phyloP scores from a whole-genome alignment of 2,888 invertebrate genomes.

The Globia sparganii region DNA sequence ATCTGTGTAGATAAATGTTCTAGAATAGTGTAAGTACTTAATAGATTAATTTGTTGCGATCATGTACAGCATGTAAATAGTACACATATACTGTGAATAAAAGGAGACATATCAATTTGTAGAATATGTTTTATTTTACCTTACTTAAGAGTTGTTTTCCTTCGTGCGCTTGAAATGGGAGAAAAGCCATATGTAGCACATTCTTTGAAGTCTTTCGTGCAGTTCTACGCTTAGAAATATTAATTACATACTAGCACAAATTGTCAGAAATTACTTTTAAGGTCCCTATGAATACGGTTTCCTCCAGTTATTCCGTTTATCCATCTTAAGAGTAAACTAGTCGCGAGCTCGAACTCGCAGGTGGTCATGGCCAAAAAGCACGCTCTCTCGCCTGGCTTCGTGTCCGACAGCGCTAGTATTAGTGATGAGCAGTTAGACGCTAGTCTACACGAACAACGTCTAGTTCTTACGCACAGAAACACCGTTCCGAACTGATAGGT shows the following conservation, averaged over 20 bases:
- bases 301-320: no score
- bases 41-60: constrained; percentile 77
- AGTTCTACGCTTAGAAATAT: constrained; percentile 9
- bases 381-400: no score
- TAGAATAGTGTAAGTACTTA: constrained; percentile 81
- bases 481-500: no score
- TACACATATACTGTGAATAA: constrained; percentile 88
- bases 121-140: constrained; percentile 74
- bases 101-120: constrained; percentile 90
- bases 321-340: no score
- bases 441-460: no score
- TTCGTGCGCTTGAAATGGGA: constrained; percentile 16
- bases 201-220: constrained; percentile 12
- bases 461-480: no score
- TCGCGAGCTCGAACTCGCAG: no score
- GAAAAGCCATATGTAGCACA: neutral
- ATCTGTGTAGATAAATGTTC: constrained; percentile 73
- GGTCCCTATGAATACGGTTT: neutral
- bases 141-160: constrained; percentile 20
- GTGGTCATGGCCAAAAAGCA: no score
- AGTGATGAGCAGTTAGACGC: no score
- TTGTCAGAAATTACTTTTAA: neutral
- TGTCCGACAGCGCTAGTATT: no score
- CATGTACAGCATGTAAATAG: constrained; percentile 86
- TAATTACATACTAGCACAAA: neutral